Percentiles rank a stretch among this genome's conserved stretches.
These are phyloP conservation scores for Tapera naevia DNA, from an alignment of 2,797 vertebrate species.

Conservation along the genomic window DNA sequence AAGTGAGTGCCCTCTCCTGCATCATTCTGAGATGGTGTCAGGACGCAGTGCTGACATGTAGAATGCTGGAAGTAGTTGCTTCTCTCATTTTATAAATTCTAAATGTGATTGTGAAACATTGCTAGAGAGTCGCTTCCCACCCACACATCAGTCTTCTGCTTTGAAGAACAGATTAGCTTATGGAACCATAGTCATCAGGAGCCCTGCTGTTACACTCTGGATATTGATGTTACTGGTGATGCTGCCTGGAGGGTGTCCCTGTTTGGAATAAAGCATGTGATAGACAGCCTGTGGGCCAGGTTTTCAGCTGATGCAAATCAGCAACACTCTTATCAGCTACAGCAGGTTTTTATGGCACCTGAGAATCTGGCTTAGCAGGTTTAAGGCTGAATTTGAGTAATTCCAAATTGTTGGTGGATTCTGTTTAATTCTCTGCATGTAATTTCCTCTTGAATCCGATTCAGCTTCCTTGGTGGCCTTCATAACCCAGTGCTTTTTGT, in stretches of 20 bases:
- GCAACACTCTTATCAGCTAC: neutral
- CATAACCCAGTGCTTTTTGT: neutral
- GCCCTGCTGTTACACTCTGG: neutral
- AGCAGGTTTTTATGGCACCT: neutral
- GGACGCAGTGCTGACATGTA: neutral
- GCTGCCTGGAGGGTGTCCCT: neutral
- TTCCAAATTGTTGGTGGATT: neutral
- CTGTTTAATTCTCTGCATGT: neutral
- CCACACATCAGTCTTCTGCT: neutral
- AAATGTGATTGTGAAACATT: neutral
- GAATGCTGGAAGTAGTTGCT: neutral
- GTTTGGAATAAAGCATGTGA: neutral
- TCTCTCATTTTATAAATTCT: neutral
- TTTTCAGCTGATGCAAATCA: neutral
- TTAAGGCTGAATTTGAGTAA: neutral
- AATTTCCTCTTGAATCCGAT: neutral
- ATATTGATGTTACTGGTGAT: neutral
- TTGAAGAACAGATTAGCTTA: neutral
- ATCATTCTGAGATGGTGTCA: neutral
- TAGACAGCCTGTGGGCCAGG: neutral
- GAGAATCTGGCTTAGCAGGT: neutral
- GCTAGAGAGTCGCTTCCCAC: neutral
- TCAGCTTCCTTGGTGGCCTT: conserved; percentile 5
- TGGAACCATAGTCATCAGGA: neutral
- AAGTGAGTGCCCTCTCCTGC: neutral